Evolutionary conservation across 1,140 invertebrate genomes (phyloP).

Genomic region (Drosophila asahinai): DNA sequence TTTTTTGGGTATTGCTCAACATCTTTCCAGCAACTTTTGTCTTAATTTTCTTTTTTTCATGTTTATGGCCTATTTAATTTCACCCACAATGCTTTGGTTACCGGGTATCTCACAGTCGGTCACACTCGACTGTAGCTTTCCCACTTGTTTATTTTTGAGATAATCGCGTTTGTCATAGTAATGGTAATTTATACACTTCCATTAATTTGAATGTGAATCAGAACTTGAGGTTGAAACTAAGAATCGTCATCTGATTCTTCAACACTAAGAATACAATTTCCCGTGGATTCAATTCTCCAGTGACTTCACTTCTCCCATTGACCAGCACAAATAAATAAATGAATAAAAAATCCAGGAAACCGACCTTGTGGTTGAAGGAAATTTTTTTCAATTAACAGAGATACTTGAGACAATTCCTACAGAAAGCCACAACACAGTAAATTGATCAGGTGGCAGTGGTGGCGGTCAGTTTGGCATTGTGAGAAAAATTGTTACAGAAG

Average conservation of each 20-base stretch:
- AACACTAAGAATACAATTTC: not conserved
- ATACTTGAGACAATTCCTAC: constrained; percentile 55
- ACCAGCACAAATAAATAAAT: constrained; percentile 24
- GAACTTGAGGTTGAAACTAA: not conserved
- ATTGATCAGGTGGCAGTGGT: constrained; percentile 49
- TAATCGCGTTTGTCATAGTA: constrained; percentile 5
- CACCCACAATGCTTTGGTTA: too few species aligned
- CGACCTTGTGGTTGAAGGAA: constrained; percentile 50
- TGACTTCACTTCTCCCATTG: constrained; percentile 16
- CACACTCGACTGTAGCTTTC: too few species aligned
- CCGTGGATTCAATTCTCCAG: constrained; percentile 7
- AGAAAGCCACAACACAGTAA: constrained; percentile 59
- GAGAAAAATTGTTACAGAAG: constrained; percentile 25
- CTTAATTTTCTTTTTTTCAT: too few species aligned
- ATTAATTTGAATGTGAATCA: constrained; percentile 8
- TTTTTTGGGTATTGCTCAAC: too few species aligned
- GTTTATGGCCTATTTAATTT: too few species aligned
- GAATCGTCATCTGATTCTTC: constrained; percentile 19
- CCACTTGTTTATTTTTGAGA: not conserved
- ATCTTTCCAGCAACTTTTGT: too few species aligned
- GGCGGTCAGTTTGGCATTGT: constrained; percentile 25
- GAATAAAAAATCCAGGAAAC: constrained; percentile 36
- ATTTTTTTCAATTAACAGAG: constrained; percentile 70
- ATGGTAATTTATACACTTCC: not conserved
- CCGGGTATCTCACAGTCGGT: too few species aligned